Evolutionary conservation across 2,888 invertebrate species (phyloP).

Genomic region (Cosmia pyralina): DNA sequence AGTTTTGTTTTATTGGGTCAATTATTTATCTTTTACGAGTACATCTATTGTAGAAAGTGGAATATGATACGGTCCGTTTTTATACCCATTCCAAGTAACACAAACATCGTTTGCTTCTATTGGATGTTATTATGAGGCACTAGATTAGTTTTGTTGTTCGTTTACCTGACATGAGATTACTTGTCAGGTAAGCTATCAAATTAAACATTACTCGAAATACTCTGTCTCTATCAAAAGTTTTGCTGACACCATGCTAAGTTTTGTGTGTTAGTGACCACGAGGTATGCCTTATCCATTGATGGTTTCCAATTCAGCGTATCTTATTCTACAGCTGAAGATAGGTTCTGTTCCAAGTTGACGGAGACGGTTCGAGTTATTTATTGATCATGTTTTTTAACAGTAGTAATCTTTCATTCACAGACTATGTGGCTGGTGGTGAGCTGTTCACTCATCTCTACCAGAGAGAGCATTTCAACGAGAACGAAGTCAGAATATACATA

Average conservation of each 20-base stretch:
- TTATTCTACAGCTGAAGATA: too few relatives aligned
- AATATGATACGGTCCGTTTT: neutral
- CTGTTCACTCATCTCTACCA: slow-evolving; percentile 99
- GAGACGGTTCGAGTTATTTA: too few relatives aligned
- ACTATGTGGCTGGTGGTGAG: slow-evolving; percentile 99
- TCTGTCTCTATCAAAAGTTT: neutral
- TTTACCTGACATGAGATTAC: neutral
- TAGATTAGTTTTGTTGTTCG: slow-evolving; percentile 5
- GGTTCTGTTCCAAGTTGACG: neutral
- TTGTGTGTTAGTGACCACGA: too few relatives aligned
- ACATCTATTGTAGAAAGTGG: neutral
- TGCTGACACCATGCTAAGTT: neutral
- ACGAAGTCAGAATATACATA: slow-evolving; percentile 97
- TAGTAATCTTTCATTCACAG: slow-evolving; percentile 86
- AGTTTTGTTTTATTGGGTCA: slow-evolving; percentile 10
- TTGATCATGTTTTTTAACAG: neutral
- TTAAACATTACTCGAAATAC: neutral
- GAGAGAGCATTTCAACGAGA: slow-evolving; percentile 97
- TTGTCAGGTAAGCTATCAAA: neutral
- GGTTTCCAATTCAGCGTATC: neutral
- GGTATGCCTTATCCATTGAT: neutral
- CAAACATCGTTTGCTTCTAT: too few relatives aligned
- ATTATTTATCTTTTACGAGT: neutral
- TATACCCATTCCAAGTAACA: neutral
- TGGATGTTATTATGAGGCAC: neutral